Evolutionary conservation across 2,888 invertebrate species (phyloP).

Genomic region (Arctia plantaginis): DNA sequence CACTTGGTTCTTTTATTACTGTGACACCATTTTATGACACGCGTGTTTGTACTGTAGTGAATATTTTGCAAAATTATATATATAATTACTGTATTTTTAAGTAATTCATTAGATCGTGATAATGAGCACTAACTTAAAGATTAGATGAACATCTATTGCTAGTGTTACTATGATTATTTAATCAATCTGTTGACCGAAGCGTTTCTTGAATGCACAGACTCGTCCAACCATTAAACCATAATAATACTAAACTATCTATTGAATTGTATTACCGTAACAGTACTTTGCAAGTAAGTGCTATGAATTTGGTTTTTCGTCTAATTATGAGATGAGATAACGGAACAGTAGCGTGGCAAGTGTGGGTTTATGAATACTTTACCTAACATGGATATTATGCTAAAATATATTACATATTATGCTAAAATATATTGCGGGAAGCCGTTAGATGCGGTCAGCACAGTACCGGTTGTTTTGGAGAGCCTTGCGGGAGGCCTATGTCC

Average conservation of each 20-base stretch:
- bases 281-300: constrained; percentile 9
- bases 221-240: constrained; percentile 29
- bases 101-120: constrained; percentile 42
- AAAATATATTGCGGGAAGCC: no score
- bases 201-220: constrained; percentile 31
- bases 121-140: constrained; percentile 36
- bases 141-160: constrained; percentile 53
- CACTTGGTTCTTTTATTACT: constrained; percentile 54
- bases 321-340: constrained; percentile 15
- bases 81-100: constrained; percentile 27
- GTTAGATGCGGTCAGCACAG: no score
- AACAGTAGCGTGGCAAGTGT: constrained; percentile 11
- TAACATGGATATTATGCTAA: constrained; percentile 16
- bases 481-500: no score
- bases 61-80: constrained; percentile 30
- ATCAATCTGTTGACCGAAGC: constrained; percentile 37
- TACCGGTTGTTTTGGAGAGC: no score
- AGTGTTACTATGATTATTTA: constrained; percentile 61
- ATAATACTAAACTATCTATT: constrained; percentile 14
- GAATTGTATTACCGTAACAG: constrained; percentile 23
- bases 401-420: constrained; percentile 12
- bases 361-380: constrained; percentile 19
- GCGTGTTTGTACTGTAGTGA: constrained; percentile 25
- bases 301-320: constrained; percentile 10
- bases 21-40: constrained; percentile 46